Evolutionary conservation across 2,797 vertebrate species (phyloP).

Genomic region (Macroramphosus scolopax): DNA sequence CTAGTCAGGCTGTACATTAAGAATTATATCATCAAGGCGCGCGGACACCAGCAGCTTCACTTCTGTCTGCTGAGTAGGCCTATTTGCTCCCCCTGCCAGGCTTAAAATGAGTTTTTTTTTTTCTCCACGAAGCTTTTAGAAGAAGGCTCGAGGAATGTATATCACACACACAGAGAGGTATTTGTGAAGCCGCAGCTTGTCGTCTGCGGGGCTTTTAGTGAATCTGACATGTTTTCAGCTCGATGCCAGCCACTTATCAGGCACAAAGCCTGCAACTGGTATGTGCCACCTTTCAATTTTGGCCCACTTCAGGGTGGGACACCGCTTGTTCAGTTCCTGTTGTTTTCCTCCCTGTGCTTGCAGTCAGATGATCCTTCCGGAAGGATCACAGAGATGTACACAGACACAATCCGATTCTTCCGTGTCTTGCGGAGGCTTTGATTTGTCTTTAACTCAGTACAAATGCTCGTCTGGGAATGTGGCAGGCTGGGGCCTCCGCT

Average conservation of each 20-base stretch:
- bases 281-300: conserved; percentile 71
- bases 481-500: conserved; percentile 82
- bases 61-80: conserved; percentile 79
- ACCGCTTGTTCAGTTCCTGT: conserved; percentile 59
- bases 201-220: conserved; percentile 30
- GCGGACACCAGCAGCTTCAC: conserved; percentile 68
- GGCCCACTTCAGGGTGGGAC: conserved; percentile 61
- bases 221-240: conserved; percentile 57
- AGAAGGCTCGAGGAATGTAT: conserved; percentile 62
- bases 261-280: conserved; percentile 68
- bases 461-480: conserved; percentile 77
- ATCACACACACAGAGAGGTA: conserved; percentile 60
- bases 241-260: conserved; percentile 65
- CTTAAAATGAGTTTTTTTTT: conserved; percentile 70
- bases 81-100: conserved; percentile 72
- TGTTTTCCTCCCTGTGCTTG: conserved; percentile 57
- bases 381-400: conserved; percentile 70
- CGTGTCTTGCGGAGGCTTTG: conserved; percentile 69
- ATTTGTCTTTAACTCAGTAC: conserved; percentile 74
- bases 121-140: conserved; percentile 66
- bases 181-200: conserved; percentile 65
- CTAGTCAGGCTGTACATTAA: conserved; percentile 78
- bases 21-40: conserved; percentile 82
- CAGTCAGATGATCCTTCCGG: conserved; percentile 69
- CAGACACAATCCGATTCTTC: conserved; percentile 71